Evolutionary conservation across 2,797 vertebrate genomes (phyloP).

Genomic region (Hippoglossus hippoglossus): DNA sequence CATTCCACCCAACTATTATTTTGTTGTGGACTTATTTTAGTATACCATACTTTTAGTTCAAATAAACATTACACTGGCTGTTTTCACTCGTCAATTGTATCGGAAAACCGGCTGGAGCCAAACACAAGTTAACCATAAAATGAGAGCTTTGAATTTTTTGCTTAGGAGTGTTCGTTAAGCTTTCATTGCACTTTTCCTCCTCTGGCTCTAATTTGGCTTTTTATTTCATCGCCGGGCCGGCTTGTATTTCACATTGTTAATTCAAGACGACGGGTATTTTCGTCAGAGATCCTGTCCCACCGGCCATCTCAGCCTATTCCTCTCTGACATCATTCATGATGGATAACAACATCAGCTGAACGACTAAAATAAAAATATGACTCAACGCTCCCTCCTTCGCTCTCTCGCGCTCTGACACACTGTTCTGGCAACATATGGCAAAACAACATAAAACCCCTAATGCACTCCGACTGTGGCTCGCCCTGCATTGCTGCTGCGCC

Average conservation of each 20-base stretch:
- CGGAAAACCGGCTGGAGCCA: not conserved
- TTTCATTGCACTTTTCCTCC: not conserved
- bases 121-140: too few species aligned
- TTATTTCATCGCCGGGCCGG: not conserved
- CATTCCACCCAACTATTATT: too few species aligned
- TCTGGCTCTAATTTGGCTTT: not conserved
- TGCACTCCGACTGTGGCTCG: constrained; percentile 56
- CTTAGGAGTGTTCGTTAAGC: not conserved
- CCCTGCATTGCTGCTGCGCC: constrained; percentile 55
- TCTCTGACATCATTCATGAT: constrained; percentile 53
- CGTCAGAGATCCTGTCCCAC: constrained; percentile 7
- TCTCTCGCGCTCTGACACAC: constrained; percentile 48
- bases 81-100: not conserved
- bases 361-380: constrained; percentile 62
- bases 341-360: constrained; percentile 52
- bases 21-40: too few species aligned
- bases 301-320: constrained; percentile 1
- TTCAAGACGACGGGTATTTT: constrained; percentile 6
- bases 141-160: not conserved
- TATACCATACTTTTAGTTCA: too few species aligned
- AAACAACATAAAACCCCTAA: constrained; percentile 61
- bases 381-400: constrained; percentile 41
- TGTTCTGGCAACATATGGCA: constrained; percentile 64
- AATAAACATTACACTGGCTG: not conserved
- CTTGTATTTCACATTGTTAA: not conserved